phyloP scores from a whole-genome alignment of 2,888 invertebrate genomes.

The Drosophila sordidula region DNA sequence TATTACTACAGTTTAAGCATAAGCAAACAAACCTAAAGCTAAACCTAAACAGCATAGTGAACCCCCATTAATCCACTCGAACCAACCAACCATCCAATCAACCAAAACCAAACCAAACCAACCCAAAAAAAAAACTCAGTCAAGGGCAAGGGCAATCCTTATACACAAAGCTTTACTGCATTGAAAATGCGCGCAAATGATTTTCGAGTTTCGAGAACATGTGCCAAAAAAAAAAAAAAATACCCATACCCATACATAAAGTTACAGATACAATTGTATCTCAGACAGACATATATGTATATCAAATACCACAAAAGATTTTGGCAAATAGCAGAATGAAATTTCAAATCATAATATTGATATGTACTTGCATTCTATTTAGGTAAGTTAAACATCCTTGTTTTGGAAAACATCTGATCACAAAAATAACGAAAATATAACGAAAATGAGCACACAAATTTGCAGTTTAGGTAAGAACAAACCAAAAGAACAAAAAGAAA shows the following conservation, averaged over 20 bases:
- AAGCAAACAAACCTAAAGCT: constrained; percentile 58
- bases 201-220: constrained; percentile 62
- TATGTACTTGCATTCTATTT: constrained; percentile 48
- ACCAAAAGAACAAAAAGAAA: constrained; percentile 37
- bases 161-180: constrained; percentile 63
- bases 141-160: constrained; percentile 47
- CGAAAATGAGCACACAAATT: constrained; percentile 62
- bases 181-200: constrained; percentile 74
- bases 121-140: constrained; percentile 23
- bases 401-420: constrained; percentile 84
- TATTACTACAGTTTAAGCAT: constrained; percentile 78
- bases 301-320: constrained; percentile 41
- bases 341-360: constrained; percentile 34
- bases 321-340: constrained; percentile 42
- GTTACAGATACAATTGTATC: constrained; percentile 33
- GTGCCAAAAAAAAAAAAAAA: constrained; percentile 70
- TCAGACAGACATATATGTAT: constrained; percentile 36
- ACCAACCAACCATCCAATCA: constrained; percentile 6
- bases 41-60: constrained; percentile 45
- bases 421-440: constrained; percentile 66
- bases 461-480: constrained; percentile 65
- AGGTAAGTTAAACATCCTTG: constrained; percentile 82
- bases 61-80: constrained; percentile 15
- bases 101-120: constrained; percentile 12
- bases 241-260: constrained; percentile 27